Base-by-base conservation (phyloP, 2,797 vertebrate genomes). In the Neosalanx taihuensis region DNA sequence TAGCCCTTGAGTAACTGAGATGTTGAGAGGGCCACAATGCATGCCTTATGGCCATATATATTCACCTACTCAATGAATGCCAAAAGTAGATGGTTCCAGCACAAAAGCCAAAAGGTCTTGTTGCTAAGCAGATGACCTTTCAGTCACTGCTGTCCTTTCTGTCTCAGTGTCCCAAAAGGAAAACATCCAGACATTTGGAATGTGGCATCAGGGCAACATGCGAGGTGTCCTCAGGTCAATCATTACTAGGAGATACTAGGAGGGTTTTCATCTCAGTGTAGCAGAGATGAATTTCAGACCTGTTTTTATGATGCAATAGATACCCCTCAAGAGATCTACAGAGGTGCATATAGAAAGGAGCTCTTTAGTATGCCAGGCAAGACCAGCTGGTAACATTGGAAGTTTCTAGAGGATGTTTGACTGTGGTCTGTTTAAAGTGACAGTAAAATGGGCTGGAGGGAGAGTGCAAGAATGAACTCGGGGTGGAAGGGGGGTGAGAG, bases 41-140 rank as follows among this genome's bases (percentile, higher is more conserved):
- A 26, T 60, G 68, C 53, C 59, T 18, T 15, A 58, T 17, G 56
- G 3, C 46, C 64, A 57, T 26, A 13, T 41, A 5, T 33, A 7
- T 57, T 23, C 64, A 61, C 6, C 69, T 30, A 37, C 74, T 56
- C 35, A 59, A 35, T 62, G 29, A 51, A 68, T 65, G 57, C 69
- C 64, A 61, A 74, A 70, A 71, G 68, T 58, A 61, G 18, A 63
- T 41, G 66, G 73, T 81, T 72, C 77, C 70, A 56, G 51, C 56
- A 80, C 79, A 53, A 78, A 41, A 17, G 57, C 71, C 76, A 67
- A 78, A 71, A 72, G 53, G 56, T 74, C 79, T 67, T 80, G 70
- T 81, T 81, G 77, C 80, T 66, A 72, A 69, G 73, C 66, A 77
- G 66, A 76, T 80, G 80, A 80, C 76, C 84, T 89, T 84, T 83